A percentile compares a stretch with the other conserved stretches of the same genome.
Evolutionary conservation across 64 coral and sea anemone species (phyloP).

Genomic region (Catalaphyllia jardinei): DNA sequence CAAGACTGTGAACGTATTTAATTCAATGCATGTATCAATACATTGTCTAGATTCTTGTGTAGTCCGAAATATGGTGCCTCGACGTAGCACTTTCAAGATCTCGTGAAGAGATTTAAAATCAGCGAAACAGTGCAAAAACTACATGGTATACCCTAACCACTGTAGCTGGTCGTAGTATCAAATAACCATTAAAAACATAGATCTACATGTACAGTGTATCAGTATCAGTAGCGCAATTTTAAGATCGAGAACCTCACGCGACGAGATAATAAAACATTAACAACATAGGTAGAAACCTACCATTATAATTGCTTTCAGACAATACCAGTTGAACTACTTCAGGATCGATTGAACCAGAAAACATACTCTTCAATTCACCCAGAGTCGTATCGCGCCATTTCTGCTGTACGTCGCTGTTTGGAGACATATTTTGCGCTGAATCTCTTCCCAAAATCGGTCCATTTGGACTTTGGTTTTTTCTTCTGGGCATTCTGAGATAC

Average conservation of each 20-base stretch:
- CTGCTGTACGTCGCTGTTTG: background rate
- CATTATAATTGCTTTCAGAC: slow-evolving; percentile 73
- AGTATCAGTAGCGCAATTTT: no score
- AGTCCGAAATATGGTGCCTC: no score
- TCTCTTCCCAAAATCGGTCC: background rate
- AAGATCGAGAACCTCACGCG: background rate
- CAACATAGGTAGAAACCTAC: slow-evolving; percentile 40
- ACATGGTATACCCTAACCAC: no score
- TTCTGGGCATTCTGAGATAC: slow-evolving; percentile 2
- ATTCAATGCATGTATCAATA: no score
- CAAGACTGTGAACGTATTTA: no score
- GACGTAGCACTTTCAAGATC: no score
- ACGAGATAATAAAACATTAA: background rate
- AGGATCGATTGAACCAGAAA: slow-evolving; percentile 71
- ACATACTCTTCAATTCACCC: slow-evolving; percentile 66
- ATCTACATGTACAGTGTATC: no score
- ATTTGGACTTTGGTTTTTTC: slow-evolving; percentile 12
- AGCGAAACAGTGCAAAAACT: no score
- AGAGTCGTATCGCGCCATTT: slow-evolving; percentile 61
- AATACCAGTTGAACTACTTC: slow-evolving; percentile 85
- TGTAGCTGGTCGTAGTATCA: no score
- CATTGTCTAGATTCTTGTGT: no score
- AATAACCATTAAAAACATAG: no score
- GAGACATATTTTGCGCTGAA: background rate
- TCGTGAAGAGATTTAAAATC: no score